A percentile compares a stretch with the other conserved stretches of the same genome.
These are phyloP conservation scores for Pelagia noctiluca DNA, from an alignment of 30 jellyfish, hydroid and myxozoan species.

Conservation along the genomic window DNA sequence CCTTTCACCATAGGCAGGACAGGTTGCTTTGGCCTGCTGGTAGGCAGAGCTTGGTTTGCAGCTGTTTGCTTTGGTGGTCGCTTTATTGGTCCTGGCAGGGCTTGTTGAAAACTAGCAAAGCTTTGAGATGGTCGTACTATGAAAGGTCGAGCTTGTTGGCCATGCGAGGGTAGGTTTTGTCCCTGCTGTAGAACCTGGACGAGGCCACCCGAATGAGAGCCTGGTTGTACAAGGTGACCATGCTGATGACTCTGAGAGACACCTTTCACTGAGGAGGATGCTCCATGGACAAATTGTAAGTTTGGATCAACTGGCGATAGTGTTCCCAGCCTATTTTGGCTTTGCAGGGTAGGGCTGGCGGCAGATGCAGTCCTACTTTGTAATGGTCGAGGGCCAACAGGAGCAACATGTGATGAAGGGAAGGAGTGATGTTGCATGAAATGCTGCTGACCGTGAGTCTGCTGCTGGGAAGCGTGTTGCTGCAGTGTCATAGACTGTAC, in stretches of 20 bases:
- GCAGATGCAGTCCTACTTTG: conserved; percentile 70
- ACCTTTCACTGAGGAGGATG: conserved; percentile 37
- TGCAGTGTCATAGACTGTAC: conserved; percentile 51
- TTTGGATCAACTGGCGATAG: conserved; percentile 70
- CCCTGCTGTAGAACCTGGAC: conserved; percentile 53
- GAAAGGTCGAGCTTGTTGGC: conserved; percentile 39
- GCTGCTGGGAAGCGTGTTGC: conserved; percentile 50
- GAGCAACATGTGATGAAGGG: conserved; percentile 80
- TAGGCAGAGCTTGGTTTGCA: conserved; percentile 9
- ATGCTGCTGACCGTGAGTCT: conserved; percentile 38
- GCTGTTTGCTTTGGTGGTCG: conserved; percentile 55
- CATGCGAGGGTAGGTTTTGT: conserved; percentile 44
- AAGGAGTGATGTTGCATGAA: conserved; percentile 59
- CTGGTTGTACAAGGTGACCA: conserved; percentile 9
- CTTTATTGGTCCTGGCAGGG: conserved; percentile 82
- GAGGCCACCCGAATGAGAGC: conserved; percentile 24
- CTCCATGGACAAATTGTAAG: conserved; percentile 57
- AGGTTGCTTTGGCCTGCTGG: conserved; percentile 72
- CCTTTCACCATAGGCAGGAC: conserved; percentile 54
- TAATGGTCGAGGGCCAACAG: conserved; percentile 93
- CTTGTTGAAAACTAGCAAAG: conserved; percentile 49
- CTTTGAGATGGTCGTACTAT: conserved; percentile 61
- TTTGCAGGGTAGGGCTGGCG: conserved; percentile 62
- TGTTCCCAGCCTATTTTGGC: conserved; percentile 52
- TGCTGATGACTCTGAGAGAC: conserved; percentile 32